Evolutionary conservation across 2,113 vertebrate species (phyloP).

Genomic region (Lethenteron camtschaticum): DNA sequence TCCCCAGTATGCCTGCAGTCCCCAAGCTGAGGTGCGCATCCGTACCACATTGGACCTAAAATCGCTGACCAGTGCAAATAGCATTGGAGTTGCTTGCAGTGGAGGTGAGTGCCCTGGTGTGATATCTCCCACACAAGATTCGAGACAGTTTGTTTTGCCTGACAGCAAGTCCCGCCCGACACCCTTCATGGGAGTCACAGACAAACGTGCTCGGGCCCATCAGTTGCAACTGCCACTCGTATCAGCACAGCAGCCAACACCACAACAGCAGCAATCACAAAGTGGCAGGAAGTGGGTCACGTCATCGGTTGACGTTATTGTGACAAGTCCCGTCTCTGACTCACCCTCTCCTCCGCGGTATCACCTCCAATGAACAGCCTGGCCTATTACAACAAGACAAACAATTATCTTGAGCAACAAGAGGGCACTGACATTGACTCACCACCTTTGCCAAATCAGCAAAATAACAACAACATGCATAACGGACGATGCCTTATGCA

Average conservation of each 20-base stretch:
- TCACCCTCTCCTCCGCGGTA: too few relatives aligned
- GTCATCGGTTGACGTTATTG: too few relatives aligned
- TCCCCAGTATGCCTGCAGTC: slow-evolving; percentile 58
- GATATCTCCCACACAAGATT: slow-evolving; percentile 25
- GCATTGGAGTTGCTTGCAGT: slow-evolving; percentile 64
- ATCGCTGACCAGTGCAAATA: too few relatives aligned
- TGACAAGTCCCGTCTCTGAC: too few relatives aligned
- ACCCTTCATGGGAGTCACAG: slow-evolving; percentile 96
- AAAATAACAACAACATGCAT: too few relatives aligned
- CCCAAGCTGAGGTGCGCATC: slow-evolving; percentile 94
- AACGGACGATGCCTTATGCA: too few relatives aligned
- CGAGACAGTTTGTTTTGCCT: background rate
- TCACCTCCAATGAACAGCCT: too few relatives aligned
- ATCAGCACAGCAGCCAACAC: slow-evolving; percentile 38
- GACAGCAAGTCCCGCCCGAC: slow-evolving; percentile 82
- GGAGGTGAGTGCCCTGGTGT: slow-evolving; percentile 70
- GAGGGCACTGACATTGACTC: too few relatives aligned
- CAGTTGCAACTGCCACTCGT: slow-evolving; percentile 33
- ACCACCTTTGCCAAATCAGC: too few relatives aligned
- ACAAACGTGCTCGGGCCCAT: slow-evolving; percentile 95
- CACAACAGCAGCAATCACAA: too few relatives aligned
- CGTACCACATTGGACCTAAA: slow-evolving; percentile 61
- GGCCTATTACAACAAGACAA: too few relatives aligned
- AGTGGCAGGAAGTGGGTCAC: slow-evolving; percentile 11
- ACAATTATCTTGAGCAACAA: too few relatives aligned